A percentile compares a stretch with the other conserved stretches of the same genome.
Conservation (phyloP, 2,888 invertebrate species). For the Lithophane socia region DNA sequence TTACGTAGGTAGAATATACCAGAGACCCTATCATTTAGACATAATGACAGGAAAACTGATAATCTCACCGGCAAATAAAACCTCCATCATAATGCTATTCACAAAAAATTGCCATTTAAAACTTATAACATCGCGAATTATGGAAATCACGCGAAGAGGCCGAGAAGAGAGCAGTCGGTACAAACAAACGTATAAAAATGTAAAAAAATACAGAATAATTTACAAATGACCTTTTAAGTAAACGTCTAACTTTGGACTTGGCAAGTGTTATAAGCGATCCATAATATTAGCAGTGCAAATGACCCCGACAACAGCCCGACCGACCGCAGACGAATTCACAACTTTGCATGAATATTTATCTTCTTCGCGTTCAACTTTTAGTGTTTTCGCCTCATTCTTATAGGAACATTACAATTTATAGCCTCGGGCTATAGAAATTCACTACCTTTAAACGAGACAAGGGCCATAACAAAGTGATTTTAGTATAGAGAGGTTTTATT, state of each 20-base stretch:
- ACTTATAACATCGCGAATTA: slow-evolving; percentile 14
- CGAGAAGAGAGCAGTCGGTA: background rate
- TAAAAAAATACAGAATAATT: background rate
- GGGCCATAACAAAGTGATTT: slow-evolving; percentile 10
- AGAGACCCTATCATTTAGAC: background rate
- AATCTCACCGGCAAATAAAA: background rate
- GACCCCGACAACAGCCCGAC: slow-evolving; percentile 13
- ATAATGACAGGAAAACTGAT: background rate
- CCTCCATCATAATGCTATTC: slow-evolving; percentile 10
- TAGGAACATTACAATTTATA: slow-evolving; percentile 63
- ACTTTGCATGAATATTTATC: slow-evolving; percentile 70
- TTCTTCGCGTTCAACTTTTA: slow-evolving; percentile 53
- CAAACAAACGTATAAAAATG: background rate
- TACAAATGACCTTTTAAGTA: slow-evolving; percentile 28
- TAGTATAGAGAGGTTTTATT: slow-evolving; percentile 16
- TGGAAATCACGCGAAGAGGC: slow-evolving; percentile 2
- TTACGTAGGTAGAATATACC: background rate
- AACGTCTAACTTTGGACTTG: slow-evolving; percentile 22
- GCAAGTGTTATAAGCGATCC: background rate
- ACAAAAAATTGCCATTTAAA: slow-evolving; percentile 5
- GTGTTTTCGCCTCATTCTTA: slow-evolving; percentile 51
- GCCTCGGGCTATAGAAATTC: slow-evolving; percentile 44
- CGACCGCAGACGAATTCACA: slow-evolving; percentile 47
- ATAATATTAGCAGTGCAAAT: slow-evolving; percentile 27
- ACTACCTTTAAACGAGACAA: slow-evolving; percentile 30